Percentiles rank a stretch among this genome's conserved stretches.
phyloP scores from a whole-genome alignment of 2,797 vertebrate genomes.

The Oryzias dopingdopingensis region DNA sequence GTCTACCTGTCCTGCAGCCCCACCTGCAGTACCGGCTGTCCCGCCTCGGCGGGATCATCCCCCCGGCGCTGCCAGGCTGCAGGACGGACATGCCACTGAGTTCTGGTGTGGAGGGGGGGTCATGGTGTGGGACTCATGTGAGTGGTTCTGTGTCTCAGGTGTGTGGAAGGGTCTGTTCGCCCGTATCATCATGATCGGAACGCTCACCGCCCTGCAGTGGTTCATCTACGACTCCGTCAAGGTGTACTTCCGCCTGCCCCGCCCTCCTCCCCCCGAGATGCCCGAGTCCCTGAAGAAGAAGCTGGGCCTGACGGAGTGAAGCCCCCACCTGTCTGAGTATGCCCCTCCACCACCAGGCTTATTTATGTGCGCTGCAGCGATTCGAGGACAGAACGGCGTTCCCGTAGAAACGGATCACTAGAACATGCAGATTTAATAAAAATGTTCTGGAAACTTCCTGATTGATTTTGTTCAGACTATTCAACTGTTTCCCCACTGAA shows the following conservation, averaged over 20 bases:
- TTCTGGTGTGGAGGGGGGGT: too few relatives aligned
- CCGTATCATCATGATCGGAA: conserved; percentile 97
- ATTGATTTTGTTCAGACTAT: too few relatives aligned
- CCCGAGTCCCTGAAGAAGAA: conserved; percentile 95
- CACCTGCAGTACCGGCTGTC: conserved; percentile 78
- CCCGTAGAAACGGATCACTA: background rate
- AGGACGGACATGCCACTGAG: conserved; percentile 74
- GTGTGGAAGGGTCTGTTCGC: conserved; percentile 95
- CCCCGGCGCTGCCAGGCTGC: conserved; percentile 78
- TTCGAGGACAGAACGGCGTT: conserved; percentile 27
- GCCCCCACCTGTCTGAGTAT: background rate
- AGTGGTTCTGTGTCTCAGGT: conserved; percentile 66
- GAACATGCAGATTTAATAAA: too few relatives aligned
- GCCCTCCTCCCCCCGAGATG: conserved; percentile 94
- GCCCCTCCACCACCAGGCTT: conserved; percentile 39
- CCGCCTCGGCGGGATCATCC: conserved; percentile 55
- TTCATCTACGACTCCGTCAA: conserved; percentile 97
- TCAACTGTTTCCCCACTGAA: too few relatives aligned
- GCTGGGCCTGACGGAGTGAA: conserved; percentile 83
- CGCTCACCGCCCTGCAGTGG: conserved; percentile 94
- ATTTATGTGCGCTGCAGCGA: conserved; percentile 61
- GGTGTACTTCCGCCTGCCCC: conserved; percentile 94
- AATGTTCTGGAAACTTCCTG: too few relatives aligned
- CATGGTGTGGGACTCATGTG: background rate
- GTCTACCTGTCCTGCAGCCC: conserved; percentile 84